phyloP scores from a whole-genome alignment of 2,888 invertebrate genomes.

The Galerucella pusilla region DNA sequence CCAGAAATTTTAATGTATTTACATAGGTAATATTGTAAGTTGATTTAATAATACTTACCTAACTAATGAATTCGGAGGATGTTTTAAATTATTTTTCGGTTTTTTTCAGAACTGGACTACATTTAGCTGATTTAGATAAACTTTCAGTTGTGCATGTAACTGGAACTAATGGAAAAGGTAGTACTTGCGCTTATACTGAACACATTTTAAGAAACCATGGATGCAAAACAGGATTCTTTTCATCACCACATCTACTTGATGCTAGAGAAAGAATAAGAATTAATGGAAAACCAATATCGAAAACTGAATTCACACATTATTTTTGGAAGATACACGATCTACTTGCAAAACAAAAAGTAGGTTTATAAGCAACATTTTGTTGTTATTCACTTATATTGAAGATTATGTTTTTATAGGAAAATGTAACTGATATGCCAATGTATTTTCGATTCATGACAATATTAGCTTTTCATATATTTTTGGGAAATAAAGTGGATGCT shows the following conservation, averaged over 20 bases:
- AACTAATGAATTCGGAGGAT: too few relatives aligned
- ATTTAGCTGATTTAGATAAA: constrained; percentile 73
- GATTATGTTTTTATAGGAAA: constrained; percentile 62
- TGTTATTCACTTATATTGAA: neutral
- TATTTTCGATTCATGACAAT: constrained; percentile 96
- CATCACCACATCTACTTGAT: constrained; percentile 94
- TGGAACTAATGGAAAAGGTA: constrained; percentile 98
- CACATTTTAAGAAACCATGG: constrained; percentile 87
- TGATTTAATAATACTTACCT: too few relatives aligned
- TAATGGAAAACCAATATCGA: constrained; percentile 81
- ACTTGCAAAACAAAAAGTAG: constrained; percentile 68
- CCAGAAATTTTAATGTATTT: constrained; percentile 47
- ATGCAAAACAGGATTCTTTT: constrained; percentile 91
- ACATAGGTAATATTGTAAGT: constrained; percentile 41
- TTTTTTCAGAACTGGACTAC: constrained; percentile 71
- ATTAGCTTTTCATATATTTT: constrained; percentile 89
- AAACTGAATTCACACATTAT: constrained; percentile 77
- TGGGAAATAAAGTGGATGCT: constrained; percentile 88
- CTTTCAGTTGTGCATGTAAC: constrained; percentile 93
- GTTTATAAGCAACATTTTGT: neutral
- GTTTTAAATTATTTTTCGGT: neutral
- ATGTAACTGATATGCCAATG: constrained; percentile 82
- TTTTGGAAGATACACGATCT: constrained; percentile 86
- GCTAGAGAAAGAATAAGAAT: constrained; percentile 93
- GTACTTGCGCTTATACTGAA: constrained; percentile 94